phyloP scores from a whole-genome alignment of 1,140 invertebrate species.

The Drosophila nigrodunni region DNA sequence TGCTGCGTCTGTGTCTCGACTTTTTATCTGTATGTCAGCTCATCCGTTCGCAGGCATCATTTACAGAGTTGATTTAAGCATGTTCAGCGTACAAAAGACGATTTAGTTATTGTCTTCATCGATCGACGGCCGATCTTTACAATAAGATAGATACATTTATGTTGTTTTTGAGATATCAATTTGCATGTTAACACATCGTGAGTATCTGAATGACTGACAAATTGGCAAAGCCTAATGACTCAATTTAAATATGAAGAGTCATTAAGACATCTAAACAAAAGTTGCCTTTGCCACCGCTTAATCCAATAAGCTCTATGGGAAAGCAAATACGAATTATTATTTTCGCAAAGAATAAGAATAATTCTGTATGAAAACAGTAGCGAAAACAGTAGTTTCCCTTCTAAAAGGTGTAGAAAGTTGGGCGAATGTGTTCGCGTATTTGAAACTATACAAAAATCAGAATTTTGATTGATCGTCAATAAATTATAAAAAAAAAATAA shows the following conservation, averaged over 20 bases:
- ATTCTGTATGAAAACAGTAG: conserved; percentile 28
- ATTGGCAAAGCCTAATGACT: conserved; percentile 55
- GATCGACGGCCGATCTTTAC: conserved; percentile 36
- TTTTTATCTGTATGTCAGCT: conserved; percentile 4
- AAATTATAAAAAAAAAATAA: not conserved
- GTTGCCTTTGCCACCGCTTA: conserved; percentile 11
- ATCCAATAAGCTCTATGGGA: conserved; percentile 26
- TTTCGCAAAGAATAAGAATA: not conserved
- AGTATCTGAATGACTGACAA: conserved; percentile 59
- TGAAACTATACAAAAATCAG: not conserved
- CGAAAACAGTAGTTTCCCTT: not conserved
- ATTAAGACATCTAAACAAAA: conserved; percentile 22
- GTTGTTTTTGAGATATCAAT: conserved; percentile 65
- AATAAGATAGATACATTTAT: conserved; percentile 29
- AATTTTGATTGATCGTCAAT: not conserved
- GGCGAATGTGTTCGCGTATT: not conserved
- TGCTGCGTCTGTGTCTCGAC: not conserved
- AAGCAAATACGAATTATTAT: not conserved
- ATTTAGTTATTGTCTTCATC: conserved; percentile 36
- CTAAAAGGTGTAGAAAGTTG: not conserved
- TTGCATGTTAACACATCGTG: conserved; percentile 75
- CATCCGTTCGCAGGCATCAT: conserved; percentile 54
- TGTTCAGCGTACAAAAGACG: conserved; percentile 51
- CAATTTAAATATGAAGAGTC: conserved; percentile 28
- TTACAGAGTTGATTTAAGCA: conserved; percentile 56